phyloP scores from a whole-genome alignment of 2,113 vertebrate genomes.

The Cebus imitator region DNA sequence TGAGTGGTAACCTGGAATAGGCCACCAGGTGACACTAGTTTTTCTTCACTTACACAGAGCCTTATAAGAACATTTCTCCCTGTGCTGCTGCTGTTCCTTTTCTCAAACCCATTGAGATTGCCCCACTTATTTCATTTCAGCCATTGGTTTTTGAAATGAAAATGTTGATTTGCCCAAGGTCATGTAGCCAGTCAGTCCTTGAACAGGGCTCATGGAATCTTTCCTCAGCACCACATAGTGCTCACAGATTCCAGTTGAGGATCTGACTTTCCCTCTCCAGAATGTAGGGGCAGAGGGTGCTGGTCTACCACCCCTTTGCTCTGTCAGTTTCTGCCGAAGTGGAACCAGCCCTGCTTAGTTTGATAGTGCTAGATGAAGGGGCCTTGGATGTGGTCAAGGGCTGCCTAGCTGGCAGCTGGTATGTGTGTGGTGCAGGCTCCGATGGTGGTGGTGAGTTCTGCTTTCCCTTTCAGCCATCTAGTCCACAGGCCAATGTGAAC shows the following conservation, averaged over 20 bases:
- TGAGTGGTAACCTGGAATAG: constrained; percentile 55
- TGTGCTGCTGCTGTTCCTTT: not conserved
- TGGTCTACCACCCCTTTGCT: not conserved
- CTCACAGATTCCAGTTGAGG: not conserved
- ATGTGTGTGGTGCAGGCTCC: not conserved
- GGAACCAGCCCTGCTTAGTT: not conserved
- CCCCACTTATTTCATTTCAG: not conserved
- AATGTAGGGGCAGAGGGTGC: not conserved
- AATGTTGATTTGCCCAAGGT: constrained; percentile 48
- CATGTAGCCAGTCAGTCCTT: not conserved
- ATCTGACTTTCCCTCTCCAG: not conserved
- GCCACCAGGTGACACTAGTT: constrained; percentile 52
- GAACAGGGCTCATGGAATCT: not conserved
- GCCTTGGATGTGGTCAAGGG: not conserved
- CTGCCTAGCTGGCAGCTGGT: not conserved
- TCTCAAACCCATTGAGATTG: not conserved
- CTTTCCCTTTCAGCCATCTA: not conserved
- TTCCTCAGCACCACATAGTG: not conserved
- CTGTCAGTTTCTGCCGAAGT: not conserved
- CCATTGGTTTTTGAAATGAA: not conserved
- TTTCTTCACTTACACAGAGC: not conserved
- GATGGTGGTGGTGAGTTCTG: not conserved
- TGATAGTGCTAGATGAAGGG: not conserved
- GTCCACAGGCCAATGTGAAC: not conserved
- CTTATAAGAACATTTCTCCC: not conserved